These are phyloP conservation scores for Copidosoma aretas DNA, from an alignment of 2,888 invertebrate genomes.

Conservation along the genomic window DNA sequence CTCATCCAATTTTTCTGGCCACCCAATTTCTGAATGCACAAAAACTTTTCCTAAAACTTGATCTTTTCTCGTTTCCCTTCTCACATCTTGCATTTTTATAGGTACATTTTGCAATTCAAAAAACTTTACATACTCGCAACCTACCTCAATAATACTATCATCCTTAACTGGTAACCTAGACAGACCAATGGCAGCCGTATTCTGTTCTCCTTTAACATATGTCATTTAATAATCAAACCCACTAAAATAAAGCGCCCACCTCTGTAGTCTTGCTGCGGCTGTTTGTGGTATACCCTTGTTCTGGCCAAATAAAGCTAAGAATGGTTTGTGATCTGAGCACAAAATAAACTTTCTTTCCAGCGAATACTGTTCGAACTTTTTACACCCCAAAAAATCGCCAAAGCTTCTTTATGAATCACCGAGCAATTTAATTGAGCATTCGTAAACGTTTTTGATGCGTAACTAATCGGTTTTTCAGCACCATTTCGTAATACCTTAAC, in stretches of 20 bases:
- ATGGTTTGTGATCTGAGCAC: constrained; percentile 54
- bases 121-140: constrained; percentile 36
- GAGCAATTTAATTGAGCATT: constrained; percentile 41
- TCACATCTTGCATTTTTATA: constrained; percentile 23
- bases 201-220: constrained; percentile 38
- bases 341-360: constrained; percentile 46
- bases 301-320: constrained; percentile 49
- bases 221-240: constrained; percentile 43
- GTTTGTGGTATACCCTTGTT: constrained; percentile 51
- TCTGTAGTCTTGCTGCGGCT: constrained; percentile 51
- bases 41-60: constrained; percentile 21
- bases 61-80: constrained; percentile 20
- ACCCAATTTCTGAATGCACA: constrained; percentile 11
- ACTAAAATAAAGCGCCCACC: constrained; percentile 47
- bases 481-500: constrained; percentile 36
- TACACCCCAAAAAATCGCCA: constrained; percentile 44
- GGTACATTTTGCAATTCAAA: constrained; percentile 28
- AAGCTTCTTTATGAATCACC: constrained; percentile 46
- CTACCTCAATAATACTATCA: not conserved
- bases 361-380: constrained; percentile 46
- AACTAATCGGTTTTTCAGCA: constrained; percentile 42
- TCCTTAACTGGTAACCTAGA: constrained; percentile 30
- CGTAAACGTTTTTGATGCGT: constrained; percentile 40
- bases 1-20: constrained; percentile 10
- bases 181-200: constrained; percentile 38